Evolutionary conservation across 2,888 invertebrate species (phyloP).

Genomic region (Drosophila suboccidentalis): DNA sequence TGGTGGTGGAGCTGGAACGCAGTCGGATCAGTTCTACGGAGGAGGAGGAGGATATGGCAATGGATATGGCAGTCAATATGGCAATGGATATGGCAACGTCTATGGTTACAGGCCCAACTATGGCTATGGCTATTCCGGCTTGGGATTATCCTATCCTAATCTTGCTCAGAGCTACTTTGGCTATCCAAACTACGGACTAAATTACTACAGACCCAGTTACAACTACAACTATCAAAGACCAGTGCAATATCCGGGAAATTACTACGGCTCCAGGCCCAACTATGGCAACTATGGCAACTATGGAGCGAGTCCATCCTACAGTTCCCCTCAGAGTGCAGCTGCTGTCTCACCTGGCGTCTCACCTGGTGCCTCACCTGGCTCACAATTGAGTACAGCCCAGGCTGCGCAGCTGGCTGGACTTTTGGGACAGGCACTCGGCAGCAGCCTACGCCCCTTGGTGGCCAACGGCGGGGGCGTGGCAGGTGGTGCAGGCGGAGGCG

Average conservation of each 20-base stretch:
- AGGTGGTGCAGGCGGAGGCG: constrained; percentile 35
- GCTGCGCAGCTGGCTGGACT: constrained; percentile 78
- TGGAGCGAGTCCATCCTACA: constrained; percentile 39
- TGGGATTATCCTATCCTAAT: constrained; percentile 31
- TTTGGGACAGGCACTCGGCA: constrained; percentile 79
- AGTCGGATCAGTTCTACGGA: constrained; percentile 63
- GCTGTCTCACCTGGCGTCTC: constrained; percentile 3
- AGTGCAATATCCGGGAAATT: constrained; percentile 35
- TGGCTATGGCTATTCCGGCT: constrained; percentile 30
- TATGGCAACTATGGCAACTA: constrained; percentile 27
- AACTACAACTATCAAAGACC: constrained; percentile 68
- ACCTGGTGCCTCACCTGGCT: constrained; percentile 26
- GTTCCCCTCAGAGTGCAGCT: constrained; percentile 12
- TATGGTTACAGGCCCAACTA: constrained; percentile 55
- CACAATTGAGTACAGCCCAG: constrained; percentile 58
- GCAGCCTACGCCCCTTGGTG: constrained; percentile 74
- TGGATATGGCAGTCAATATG: constrained; percentile 36
- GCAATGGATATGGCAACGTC: constrained; percentile 41
- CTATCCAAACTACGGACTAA: constrained; percentile 44
- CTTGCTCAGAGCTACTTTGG: constrained; percentile 37
- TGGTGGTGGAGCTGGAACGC: constrained; percentile 41
- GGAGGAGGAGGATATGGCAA: constrained; percentile 40
- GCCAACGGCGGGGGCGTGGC: constrained; percentile 62
- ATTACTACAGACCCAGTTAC: constrained; percentile 61
- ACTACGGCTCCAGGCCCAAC: constrained; percentile 48